Percentiles rank a stretch among this genome's conserved stretches.
phyloP scores from a whole-genome alignment of 2,797 vertebrate genomes.

The Streptopelia turtur region DNA sequence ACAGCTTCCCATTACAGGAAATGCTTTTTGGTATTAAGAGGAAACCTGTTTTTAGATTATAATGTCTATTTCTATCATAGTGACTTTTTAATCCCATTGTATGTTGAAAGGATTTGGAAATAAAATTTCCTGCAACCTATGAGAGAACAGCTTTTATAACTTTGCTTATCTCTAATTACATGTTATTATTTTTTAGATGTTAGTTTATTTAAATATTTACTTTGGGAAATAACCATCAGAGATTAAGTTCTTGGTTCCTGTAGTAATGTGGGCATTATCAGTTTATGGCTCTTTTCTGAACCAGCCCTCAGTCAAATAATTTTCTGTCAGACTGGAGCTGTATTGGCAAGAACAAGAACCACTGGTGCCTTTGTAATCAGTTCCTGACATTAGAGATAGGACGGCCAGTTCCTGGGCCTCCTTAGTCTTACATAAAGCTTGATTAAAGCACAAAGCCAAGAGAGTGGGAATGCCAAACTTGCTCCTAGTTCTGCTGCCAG shows the following conservation, averaged over 20 bases:
- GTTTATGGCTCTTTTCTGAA: constrained; percentile 51
- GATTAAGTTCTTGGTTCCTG: constrained; percentile 69
- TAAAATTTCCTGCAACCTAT: constrained; percentile 2
- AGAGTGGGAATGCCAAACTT: neutral
- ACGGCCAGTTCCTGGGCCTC: constrained; percentile 35
- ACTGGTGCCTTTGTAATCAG: constrained; percentile 47
- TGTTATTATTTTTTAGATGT: constrained; percentile 64
- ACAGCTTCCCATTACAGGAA: constrained; percentile 3
- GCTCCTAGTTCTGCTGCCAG: neutral
- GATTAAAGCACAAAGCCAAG: constrained; percentile 31
- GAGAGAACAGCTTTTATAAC: constrained; percentile 45
- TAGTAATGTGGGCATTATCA: constrained; percentile 55
- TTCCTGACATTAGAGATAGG: constrained; percentile 40
- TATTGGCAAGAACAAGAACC: constrained; percentile 26
- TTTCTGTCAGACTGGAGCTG: constrained; percentile 28
- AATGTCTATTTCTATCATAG: neutral
- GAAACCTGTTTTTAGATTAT: neutral
- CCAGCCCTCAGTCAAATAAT: constrained; percentile 15
- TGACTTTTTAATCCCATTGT: neutral
- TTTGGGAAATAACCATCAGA: constrained; percentile 58
- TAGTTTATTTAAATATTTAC: constrained; percentile 63
- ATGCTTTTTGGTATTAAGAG: neutral
- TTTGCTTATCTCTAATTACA: constrained; percentile 54
- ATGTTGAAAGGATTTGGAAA: neutral
- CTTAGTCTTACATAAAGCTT: constrained; percentile 42